Evolutionary conservation across 2,113 vertebrate species (phyloP), one percentile per base, ranked within the genome.

Genomic region (Colossoma macropomum): DNA sequence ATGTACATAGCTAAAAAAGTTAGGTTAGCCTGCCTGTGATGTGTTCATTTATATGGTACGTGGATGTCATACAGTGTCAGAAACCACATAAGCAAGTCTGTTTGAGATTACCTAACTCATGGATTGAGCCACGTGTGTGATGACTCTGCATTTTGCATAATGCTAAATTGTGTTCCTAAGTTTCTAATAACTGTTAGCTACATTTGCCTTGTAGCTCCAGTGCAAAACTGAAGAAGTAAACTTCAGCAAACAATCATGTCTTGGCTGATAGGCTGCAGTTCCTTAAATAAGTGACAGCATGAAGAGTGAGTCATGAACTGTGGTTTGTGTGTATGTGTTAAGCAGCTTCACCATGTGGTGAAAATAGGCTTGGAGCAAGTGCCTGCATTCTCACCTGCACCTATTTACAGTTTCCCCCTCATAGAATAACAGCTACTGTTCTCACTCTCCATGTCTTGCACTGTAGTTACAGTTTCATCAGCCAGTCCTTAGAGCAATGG

Each of bases 401-500:
- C 27, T 41, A 45, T 66, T 69, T 32, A 48, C 63, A 78, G 41
- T 30, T 48, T 16, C 71, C 21, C 30, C 16, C 63, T 48, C 41
- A 56, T 38, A 48, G n/a, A 54, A 25, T 75, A 70, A 32, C 71
- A 70, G 41, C 9, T 56, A 4, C 48, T 56, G 38, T 60, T 75
- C 56, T 54, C 30, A 70, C 25, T 62, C 45, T 62, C 66, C 41
- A 6, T 78, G 52, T 60, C 66, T 75, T 62, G 65, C 54, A 28
- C 8, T 70, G 48, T 85, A 62, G 75, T 72, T 71, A 70, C 21
- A 25, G 60, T 71, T 86, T 79, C 54, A 30, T 79, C 70, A 68
- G 50, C 32, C 23, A 77, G 19, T 45, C 10, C 60, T 13, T 9
- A 27, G 45, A 60, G 17, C 75, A 19, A 1, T 60, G 41, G n/a